phyloP scores from a whole-genome alignment of 2,113 vertebrate species.

The Lophura nycthemera region DNA sequence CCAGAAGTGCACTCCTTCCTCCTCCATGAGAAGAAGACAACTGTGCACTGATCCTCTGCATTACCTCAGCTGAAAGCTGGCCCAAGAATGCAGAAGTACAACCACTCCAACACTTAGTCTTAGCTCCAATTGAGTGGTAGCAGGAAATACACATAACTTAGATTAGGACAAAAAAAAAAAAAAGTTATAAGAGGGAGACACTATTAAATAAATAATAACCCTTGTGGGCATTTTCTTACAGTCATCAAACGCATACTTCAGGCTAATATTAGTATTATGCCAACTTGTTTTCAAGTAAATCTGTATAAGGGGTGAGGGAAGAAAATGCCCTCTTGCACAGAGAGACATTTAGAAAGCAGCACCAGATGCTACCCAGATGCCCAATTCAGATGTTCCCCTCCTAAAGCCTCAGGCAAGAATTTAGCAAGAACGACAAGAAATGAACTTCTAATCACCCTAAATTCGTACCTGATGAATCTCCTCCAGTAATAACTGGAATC shows the following conservation, averaged over 20 bases:
- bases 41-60: rapidly evolving
- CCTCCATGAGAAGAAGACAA: background rate
- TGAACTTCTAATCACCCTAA: background rate
- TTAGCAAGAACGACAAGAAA: background rate
- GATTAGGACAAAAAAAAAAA: background rate
- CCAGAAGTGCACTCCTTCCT: rapidly evolving
- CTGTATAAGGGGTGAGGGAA: background rate
- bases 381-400: background rate
- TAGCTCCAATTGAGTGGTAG: background rate
- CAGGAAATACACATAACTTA: background rate
- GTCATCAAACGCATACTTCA: background rate
- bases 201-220: background rate
- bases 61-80: background rate
- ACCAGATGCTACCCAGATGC: background rate
- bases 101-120: background rate
- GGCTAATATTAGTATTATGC: background rate
- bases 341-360: background rate
- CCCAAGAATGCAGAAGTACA: background rate
- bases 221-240: background rate
- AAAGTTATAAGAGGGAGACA: background rate
- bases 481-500: background rate
- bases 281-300: background rate
- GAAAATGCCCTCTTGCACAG: background rate
- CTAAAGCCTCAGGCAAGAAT: background rate
- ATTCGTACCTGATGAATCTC: background rate